These are phyloP conservation scores for Fulica atra DNA, from an alignment of 2,113 vertebrate species.

Conservation along the genomic window DNA sequence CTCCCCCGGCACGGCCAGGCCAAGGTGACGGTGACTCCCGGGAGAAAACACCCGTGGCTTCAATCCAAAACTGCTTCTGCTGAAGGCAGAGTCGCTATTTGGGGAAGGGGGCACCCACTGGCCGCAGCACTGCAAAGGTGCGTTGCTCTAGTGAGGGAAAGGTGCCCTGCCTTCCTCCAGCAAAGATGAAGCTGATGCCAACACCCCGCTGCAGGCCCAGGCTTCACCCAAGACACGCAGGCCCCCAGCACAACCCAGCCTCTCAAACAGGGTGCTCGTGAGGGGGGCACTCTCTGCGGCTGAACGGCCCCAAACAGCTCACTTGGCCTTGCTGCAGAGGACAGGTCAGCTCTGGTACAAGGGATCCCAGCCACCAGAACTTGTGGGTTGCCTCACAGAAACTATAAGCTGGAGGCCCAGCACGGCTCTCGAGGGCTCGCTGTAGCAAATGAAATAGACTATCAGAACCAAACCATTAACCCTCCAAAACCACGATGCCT, in stretches of 20 bases:
- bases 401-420: background rate
- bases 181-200: background rate
- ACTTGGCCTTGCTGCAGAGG: accelerated
- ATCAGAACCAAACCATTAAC: background rate
- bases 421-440: background rate
- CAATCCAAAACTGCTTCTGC: accelerated
- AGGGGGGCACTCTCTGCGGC: background rate
- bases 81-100: accelerated
- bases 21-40: no score
- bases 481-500: background rate
- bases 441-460: accelerated
- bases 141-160: background rate
- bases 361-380: background rate
- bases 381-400: accelerated
- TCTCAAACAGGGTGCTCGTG: background rate
- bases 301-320: background rate
- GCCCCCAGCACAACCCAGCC: background rate
- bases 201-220: accelerated
- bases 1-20: no score
- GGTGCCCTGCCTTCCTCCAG: no score
- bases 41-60: accelerated
- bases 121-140: background rate
- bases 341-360: background rate
- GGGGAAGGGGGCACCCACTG: accelerated
- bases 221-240: background rate